Evolutionary conservation across 2,113 vertebrate genomes (phyloP).

Genomic region (Oxyruncus cristatus): DNA sequence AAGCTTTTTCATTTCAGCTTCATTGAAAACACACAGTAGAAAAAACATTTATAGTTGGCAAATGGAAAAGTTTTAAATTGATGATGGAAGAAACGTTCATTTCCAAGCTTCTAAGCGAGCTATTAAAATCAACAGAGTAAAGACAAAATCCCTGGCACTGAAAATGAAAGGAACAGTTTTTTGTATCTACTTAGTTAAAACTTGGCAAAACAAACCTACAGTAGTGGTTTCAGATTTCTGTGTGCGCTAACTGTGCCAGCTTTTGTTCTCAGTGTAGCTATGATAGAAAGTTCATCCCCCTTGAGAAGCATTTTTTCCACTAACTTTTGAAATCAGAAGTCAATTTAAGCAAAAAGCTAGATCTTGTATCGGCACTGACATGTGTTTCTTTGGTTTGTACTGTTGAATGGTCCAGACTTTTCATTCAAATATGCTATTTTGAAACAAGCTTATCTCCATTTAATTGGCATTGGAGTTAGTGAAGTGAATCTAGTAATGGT

Average conservation of each 20-base stretch:
- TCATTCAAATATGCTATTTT: neutral
- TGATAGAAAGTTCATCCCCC: neutral
- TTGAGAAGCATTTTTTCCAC: neutral
- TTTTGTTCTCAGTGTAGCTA: neutral
- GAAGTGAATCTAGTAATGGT: neutral
- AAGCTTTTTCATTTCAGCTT: conserved; percentile 56
- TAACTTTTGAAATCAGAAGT: conserved; percentile 18
- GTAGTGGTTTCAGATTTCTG: conserved; percentile 44
- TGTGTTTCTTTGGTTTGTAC: neutral
- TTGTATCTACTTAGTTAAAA: conserved; percentile 66
- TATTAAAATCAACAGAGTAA: conserved; percentile 70
- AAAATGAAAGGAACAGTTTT: conserved; percentile 46
- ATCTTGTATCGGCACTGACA: neutral
- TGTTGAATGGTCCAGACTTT: neutral
- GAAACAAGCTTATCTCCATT: neutral
- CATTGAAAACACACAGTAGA: conserved; percentile 26
- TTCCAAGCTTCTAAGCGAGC: conserved; percentile 52
- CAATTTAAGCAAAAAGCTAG: conserved; percentile 12
- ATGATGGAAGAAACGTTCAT: conserved; percentile 55
- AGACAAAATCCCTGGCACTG: conserved; percentile 69
- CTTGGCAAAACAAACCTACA: conserved; percentile 53
- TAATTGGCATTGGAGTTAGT: neutral
- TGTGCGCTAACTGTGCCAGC: conserved; percentile 16
- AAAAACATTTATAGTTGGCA: conserved; percentile 5
- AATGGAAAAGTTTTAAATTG: conserved; percentile 54